Conservation (phyloP, 2,888 invertebrate genomes). For the Cheiracanthium punctorium region DNA sequence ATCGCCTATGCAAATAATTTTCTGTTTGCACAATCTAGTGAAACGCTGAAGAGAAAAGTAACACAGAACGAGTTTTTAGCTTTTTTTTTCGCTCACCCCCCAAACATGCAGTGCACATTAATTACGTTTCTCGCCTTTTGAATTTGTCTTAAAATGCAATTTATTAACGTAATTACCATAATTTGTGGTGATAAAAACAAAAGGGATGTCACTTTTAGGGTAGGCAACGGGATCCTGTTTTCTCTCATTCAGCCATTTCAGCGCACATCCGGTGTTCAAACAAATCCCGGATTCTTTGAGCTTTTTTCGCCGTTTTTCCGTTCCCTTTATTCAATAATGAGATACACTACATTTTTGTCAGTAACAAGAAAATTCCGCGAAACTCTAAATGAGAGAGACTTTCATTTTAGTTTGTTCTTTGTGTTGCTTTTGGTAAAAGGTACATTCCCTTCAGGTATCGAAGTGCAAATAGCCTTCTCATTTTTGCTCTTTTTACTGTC, state of each 20-base stretch:
- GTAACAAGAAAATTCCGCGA: neutral
- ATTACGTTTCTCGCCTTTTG: slow-evolving; percentile 33
- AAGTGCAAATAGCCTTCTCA: neutral
- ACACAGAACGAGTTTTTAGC: neutral
- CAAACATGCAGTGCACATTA: slow-evolving; percentile 2
- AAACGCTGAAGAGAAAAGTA: slow-evolving; percentile 38
- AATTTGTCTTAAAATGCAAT: slow-evolving; percentile 24
- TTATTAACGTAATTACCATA: slow-evolving; percentile 37
- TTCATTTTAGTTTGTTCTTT: neutral
- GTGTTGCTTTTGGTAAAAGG: neutral
- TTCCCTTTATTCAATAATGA: slow-evolving; percentile 11
- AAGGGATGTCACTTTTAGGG: neutral
- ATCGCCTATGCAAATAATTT: slow-evolving; percentile 32
- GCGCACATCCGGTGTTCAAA: neutral
- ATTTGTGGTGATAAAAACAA: neutral
- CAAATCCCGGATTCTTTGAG: neutral
- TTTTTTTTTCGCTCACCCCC: slow-evolving; percentile 6
- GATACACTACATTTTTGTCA: slow-evolving; percentile 3
- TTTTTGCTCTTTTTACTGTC: slow-evolving; percentile 1
- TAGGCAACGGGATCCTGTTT: neutral
- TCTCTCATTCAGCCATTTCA: neutral
- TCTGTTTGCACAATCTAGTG: slow-evolving; percentile 38
- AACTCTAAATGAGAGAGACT: neutral
- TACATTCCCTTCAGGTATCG: neutral
- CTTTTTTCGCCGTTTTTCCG: neutral